Conservation (phyloP, 2,888 invertebrate species). For the Colletes collaris region DNA sequence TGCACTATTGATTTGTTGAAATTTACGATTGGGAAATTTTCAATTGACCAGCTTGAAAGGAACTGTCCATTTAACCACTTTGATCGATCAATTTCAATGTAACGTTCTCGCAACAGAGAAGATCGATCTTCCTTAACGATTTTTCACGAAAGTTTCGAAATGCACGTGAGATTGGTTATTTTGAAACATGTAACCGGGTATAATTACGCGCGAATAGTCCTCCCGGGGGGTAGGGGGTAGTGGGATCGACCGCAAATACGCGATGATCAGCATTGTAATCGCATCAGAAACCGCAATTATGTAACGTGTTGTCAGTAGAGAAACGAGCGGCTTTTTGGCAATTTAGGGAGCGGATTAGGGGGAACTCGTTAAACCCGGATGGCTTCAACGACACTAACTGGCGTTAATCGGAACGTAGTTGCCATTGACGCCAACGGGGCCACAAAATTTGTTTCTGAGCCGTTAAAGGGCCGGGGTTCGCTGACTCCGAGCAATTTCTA, state of each 20-base stretch:
- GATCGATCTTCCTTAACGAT: no score
- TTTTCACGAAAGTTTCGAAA: no score
- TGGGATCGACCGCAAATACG: neutral
- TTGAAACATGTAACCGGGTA: no score
- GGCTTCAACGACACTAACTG: constrained; percentile 2
- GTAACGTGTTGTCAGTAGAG: neutral
- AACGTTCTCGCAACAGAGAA: no score
- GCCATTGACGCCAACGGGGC: constrained; percentile 29
- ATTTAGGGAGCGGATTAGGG: constrained; percentile 14
- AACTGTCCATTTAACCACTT: neutral
- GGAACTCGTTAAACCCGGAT: constrained; percentile 15
- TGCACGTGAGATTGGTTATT: no score
- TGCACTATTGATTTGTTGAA: neutral
- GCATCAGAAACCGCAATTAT: neutral
- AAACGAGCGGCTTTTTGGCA: constrained; percentile 9
- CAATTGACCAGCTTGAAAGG: neutral
- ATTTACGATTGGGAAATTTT: neutral
- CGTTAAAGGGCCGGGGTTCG: constrained; percentile 30
- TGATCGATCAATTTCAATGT: neutral
- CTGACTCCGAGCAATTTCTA: constrained; percentile 53
- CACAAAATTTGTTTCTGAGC: constrained; percentile 52
- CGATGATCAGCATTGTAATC: neutral
- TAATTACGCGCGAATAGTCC: no score
- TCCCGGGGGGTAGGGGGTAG: neutral
- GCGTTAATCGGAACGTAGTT: constrained; percentile 23